phyloP scores from a whole-genome alignment of 2,797 vertebrate genomes.

The Neosilurus hyrtlii region DNA sequence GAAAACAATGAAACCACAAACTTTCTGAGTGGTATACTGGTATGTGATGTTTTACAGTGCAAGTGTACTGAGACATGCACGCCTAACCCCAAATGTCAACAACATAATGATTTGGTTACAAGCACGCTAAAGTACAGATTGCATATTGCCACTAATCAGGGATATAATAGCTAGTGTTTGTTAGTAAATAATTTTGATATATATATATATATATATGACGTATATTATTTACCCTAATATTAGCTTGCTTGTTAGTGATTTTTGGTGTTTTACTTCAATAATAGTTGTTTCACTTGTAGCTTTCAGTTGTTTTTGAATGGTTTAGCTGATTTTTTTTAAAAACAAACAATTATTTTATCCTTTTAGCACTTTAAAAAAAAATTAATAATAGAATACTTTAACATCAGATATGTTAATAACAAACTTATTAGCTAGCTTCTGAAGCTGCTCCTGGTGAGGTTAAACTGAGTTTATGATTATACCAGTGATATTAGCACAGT shows the following conservation, averaged over 20 bases:
- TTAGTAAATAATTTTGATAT: background rate
- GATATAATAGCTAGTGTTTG: background rate
- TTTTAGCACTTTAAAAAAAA: background rate
- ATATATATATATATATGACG: too few relatives aligned
- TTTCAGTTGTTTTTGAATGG: too few relatives aligned
- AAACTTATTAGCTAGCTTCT: background rate
- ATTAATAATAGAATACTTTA: background rate
- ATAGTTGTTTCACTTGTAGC: too few relatives aligned
- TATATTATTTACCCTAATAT: background rate
- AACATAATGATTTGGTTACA: slow-evolving; percentile 4
- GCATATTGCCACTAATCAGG: background rate
- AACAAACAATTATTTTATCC: background rate
- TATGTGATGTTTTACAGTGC: slow-evolving; percentile 20
- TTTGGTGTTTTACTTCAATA: background rate
- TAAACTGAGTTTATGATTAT: background rate
- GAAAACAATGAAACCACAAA: slow-evolving; percentile 15
- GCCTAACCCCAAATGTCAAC: slow-evolving; percentile 18
- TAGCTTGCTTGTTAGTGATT: background rate
- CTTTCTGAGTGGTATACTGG: slow-evolving; percentile 4
- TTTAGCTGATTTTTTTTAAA: too few relatives aligned
- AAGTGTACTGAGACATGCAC: slow-evolving; percentile 4
- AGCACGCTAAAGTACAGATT: background rate
- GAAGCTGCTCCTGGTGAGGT: background rate
- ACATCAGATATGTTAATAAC: background rate
- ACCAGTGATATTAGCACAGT: background rate